Evolutionary conservation across 2,113 vertebrate species (phyloP).

Genomic region (Cebidichthys violaceus): DNA sequence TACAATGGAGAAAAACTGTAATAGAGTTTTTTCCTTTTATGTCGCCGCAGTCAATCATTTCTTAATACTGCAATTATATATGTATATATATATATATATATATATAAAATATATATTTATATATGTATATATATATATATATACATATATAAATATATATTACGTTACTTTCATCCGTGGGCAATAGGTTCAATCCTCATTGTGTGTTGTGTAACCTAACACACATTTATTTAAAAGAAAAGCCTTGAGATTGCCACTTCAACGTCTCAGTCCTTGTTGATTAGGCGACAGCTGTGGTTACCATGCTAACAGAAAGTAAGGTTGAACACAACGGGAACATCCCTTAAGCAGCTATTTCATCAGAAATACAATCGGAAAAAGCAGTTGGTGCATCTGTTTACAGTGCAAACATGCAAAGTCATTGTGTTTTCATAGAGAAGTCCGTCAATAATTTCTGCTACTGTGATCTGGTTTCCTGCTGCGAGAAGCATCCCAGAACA

Average conservation of each 20-base stretch:
- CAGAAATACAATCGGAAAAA: constrained; percentile 1
- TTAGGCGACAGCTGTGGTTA: background rate
- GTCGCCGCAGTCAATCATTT: background rate
- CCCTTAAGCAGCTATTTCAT: background rate
- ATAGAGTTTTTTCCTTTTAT: background rate
- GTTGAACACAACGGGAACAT: background rate
- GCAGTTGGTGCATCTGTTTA: background rate
- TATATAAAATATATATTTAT: no score
- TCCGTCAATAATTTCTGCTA: background rate
- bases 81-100: no score
- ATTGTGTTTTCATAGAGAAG: background rate
- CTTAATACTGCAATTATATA: background rate
- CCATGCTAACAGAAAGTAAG: background rate
- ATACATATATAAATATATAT: no score
- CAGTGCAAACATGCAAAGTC: background rate
- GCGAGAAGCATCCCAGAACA: background rate
- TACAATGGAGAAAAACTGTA: background rate
- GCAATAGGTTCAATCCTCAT: background rate
- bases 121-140: no score
- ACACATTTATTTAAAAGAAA: background rate
- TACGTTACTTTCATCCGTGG: background rate
- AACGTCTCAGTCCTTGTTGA: constrained; percentile 1
- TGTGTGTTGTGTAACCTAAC: background rate
- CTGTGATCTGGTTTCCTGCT: constrained; percentile 1
- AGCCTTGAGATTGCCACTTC: background rate